Evolutionary conservation across 2,113 vertebrate genomes (phyloP).

Genomic region (Gila orcuttii): DNA sequence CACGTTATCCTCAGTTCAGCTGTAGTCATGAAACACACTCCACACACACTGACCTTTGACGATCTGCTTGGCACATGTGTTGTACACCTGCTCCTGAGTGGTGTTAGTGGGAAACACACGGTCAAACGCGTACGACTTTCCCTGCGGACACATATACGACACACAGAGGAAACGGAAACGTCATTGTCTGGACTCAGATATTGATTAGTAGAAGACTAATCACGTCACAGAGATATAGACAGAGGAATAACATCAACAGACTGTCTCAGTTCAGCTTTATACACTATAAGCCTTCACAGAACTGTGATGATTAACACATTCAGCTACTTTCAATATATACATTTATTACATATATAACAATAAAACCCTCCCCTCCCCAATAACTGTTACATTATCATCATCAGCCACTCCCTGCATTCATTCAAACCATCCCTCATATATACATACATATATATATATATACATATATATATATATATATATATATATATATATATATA

Average conservation of each 20-base stretch:
- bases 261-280: not conserved
- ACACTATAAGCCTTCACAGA: not conserved
- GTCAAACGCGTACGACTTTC: constrained; percentile 86
- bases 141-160: constrained; percentile 68
- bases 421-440: no score
- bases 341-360: no score
- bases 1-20: not conserved
- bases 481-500: not conserved
- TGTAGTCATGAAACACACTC: not conserved
- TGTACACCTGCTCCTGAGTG: constrained; percentile 96
- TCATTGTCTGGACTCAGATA: constrained; percentile 1
- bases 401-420: constrained; percentile 17
- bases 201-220: not conserved
- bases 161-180: not conserved
- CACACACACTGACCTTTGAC: constrained; percentile 82
- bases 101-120: constrained; percentile 93
- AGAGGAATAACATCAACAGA: not conserved
- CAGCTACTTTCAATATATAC: no score
- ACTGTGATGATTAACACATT: no score
- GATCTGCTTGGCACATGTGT: constrained; percentile 93
- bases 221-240: not conserved
- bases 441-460: no score
- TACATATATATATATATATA: no score
- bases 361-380: not conserved
- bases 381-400: not conserved